These are phyloP conservation scores for Micromussa lordhowensis DNA, from an alignment of 92 coral and sea anemone genomes.

Conservation along the genomic window DNA sequence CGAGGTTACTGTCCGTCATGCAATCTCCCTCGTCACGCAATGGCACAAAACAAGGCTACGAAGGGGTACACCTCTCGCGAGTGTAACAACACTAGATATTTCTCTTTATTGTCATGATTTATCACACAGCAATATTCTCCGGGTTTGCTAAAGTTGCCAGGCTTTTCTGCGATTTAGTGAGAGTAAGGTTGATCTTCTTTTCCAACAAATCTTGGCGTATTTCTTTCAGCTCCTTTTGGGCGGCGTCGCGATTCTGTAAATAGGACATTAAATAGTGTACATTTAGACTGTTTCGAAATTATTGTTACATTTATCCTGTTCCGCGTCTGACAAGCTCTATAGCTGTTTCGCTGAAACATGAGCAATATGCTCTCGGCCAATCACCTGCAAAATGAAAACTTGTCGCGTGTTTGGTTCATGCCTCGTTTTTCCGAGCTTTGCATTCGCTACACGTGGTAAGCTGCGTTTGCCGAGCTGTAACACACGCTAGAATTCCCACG, in stretches of 20 bases:
- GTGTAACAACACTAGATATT: not conserved
- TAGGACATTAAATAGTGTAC: not conserved
- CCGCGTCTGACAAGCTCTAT: not conserved
- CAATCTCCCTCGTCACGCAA: not conserved
- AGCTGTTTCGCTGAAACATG: not conserved
- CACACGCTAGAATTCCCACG: not conserved
- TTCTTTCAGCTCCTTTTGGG: slow-evolving; percentile 93
- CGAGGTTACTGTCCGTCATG: not conserved
- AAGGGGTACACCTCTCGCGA: not conserved
- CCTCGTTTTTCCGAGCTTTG: too few relatives aligned
- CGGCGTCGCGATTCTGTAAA: slow-evolving; percentile 89
- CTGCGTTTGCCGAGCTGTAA: not conserved
- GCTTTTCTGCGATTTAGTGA: slow-evolving; percentile 87
- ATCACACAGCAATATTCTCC: slow-evolving; percentile 78
- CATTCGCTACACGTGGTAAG: too few relatives aligned
- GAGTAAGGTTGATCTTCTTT: slow-evolving; percentile 92
- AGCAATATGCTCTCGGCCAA: not conserved
- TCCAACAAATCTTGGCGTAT: slow-evolving; percentile 92
- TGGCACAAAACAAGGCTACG: not conserved
- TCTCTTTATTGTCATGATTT: not conserved
- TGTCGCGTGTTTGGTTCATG: too few relatives aligned
- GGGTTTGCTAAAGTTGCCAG: slow-evolving; percentile 69
- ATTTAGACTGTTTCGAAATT: too few relatives aligned
- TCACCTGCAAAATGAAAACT: not conserved
- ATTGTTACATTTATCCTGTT: too few relatives aligned